Conservation (phyloP, 2,797 vertebrate species). For the Cygnus olor region DNA sequence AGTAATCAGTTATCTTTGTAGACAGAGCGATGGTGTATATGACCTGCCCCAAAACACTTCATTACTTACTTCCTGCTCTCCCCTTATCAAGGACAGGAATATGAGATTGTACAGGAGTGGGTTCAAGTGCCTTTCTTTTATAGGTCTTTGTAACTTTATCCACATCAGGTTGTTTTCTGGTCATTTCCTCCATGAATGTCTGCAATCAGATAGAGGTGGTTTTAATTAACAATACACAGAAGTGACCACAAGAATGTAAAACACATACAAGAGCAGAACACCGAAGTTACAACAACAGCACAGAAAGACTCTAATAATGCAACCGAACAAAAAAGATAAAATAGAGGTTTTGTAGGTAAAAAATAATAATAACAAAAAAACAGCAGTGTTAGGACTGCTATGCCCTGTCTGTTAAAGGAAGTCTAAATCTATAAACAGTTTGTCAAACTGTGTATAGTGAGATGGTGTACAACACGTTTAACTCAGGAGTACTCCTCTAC, state of each 20-base stretch:
- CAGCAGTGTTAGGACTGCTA: not conserved
- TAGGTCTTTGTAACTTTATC: slow-evolving; percentile 99
- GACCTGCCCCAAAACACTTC: not conserved
- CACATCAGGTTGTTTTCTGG: slow-evolving; percentile 98
- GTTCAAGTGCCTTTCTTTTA: slow-evolving; percentile 89
- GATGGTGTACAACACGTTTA: not conserved
- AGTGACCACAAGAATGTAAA: slow-evolving; percentile 5
- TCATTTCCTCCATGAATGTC: slow-evolving; percentile 99
- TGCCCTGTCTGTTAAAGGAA: not conserved
- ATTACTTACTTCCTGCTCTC: slow-evolving; percentile 88
- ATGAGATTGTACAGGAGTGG: slow-evolving; percentile 87
- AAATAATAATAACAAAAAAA: not conserved
- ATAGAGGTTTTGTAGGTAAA: not conserved
- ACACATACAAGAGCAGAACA: not conserved
- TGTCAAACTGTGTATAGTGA: not conserved
- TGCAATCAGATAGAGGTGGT: slow-evolving; percentile 68
- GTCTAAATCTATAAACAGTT: not conserved
- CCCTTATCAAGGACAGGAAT: slow-evolving; percentile 95
- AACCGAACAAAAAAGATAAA: not conserved
- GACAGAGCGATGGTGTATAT: not conserved
- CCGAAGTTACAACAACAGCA: not conserved
- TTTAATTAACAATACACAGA: slow-evolving; percentile 23
- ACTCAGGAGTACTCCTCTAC: not conserved
- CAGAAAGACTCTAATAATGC: not conserved
- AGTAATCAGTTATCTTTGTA: not conserved